Evolutionary conservation across 2,888 invertebrate genomes (phyloP).

Genomic region (Eretmocerus hayati): DNA sequence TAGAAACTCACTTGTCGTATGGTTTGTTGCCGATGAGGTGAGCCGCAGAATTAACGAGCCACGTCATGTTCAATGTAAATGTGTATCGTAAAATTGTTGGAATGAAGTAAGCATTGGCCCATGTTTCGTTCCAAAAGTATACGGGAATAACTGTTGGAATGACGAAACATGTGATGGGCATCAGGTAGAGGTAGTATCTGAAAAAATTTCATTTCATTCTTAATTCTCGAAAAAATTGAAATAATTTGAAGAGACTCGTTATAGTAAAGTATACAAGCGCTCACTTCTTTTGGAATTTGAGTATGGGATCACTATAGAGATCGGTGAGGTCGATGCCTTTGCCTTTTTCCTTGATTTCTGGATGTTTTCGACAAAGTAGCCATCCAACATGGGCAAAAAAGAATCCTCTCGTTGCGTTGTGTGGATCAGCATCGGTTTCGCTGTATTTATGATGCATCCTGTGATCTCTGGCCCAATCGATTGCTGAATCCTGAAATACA

Average conservation of each 20-base stretch:
- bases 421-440: conserved; percentile 90
- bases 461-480: conserved; percentile 71
- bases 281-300: conserved; percentile 80
- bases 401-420: conserved; percentile 86
- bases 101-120: conserved; percentile 59
- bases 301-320: conserved; percentile 73
- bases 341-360: conserved; percentile 77
- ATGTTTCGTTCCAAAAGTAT: conserved; percentile 63
- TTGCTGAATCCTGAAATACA: conserved; percentile 60
- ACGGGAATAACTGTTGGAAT: conserved; percentile 66
- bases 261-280: too few relatives aligned
- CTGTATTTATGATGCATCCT: conserved; percentile 88
- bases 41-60: conserved; percentile 85
- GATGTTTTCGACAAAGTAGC: conserved; percentile 82
- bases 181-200: conserved; percentile 62
- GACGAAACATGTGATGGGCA: conserved; percentile 62
- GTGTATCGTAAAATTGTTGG: conserved; percentile 67
- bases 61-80: conserved; percentile 72
- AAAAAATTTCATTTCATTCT: not conserved
- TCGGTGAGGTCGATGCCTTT: conserved; percentile 79
- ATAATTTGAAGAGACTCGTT: conserved; percentile 38
- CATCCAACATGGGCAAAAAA: conserved; percentile 88
- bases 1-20: conserved; percentile 62
- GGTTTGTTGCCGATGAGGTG: conserved; percentile 71
- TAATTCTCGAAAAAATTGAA: not conserved